Base-by-base conservation (phyloP, 2,888 invertebrate species). In the Dryococelus australis region DNA sequence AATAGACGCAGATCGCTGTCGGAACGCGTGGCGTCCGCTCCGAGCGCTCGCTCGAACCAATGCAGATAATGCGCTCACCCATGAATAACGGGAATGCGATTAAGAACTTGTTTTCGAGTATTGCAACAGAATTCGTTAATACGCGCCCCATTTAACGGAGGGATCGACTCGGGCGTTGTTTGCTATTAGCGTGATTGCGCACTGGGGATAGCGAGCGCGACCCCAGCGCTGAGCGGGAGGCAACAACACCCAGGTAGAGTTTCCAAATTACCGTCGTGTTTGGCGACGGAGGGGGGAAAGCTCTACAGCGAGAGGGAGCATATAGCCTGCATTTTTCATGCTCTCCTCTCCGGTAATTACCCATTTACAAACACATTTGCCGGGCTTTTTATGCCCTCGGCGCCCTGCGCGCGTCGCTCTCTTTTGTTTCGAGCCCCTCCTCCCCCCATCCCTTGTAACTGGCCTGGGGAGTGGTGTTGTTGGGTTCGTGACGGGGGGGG, bases 101-200 rank as follows among this genome's bases (percentile, higher is more conserved):
- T 65, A 65, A 65, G 65, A 65, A 65, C 65, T 65, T 65, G 65
- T 65, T 65, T 65, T n/a, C 65, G 65, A 10, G 65, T n/a, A 65
- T 65, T 65, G 65, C 65, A 24, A n/a, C 65, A 24, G 24, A 65
- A 65, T n/a, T 65, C 65, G 65, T n/a, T 65, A 47, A 47, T 6
- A 47, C 16, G 47, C 47, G 47, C 47, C 12, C 47, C 47, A 47
- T 47, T 47, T 13, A 16, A 8, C 24, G 51, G 13, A 6, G 65
- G 65, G 65, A 65, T 65, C 65, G 65, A 10, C 20, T 0, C 10
- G 47, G 65, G 65, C 65, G 65, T 35, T n/a, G 24, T n/a, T n/a
- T 16, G 65, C 65, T 65, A 65, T 65, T n/a, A 65, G 65, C 65
- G 65, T n/a, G 65, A n/a, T n/a, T 65, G 65, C 65, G 65, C 65